These are phyloP conservation scores for Anthopleura xanthogrammica DNA, from an alignment of 92 coral and sea anemone genomes.

Conservation along the genomic window DNA sequence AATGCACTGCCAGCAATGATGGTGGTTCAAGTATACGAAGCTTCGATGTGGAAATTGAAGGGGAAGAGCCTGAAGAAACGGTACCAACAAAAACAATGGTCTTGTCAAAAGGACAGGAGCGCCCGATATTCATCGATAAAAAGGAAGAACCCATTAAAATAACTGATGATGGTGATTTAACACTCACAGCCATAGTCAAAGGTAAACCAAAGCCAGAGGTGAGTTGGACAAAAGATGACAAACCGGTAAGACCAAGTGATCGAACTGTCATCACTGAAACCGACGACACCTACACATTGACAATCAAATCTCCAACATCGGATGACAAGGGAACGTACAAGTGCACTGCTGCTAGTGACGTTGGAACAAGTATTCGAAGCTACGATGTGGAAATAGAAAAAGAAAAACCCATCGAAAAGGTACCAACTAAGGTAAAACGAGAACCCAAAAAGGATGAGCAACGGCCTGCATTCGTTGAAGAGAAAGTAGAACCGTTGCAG, in stretches of 20 bases:
- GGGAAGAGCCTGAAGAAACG: conserved; percentile 20
- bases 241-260: conserved; percentile 42
- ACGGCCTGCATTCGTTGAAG: conserved; percentile 30
- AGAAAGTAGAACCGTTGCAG: conserved; percentile 48
- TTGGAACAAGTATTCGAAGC: conserved; percentile 62
- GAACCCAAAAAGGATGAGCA: conserved; percentile 30
- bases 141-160: conserved; percentile 46
- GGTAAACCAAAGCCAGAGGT: conserved; percentile 75
- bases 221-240: conserved; percentile 81
- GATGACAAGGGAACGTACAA: conserved; percentile 80
- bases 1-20: conserved; percentile 72
- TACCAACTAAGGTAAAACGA: neutral
- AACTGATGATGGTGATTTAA: conserved; percentile 71
- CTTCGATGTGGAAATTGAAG: conserved; percentile 68
- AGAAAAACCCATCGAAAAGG: conserved; percentile 3
- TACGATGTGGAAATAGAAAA: conserved; percentile 76
- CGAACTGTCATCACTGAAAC: conserved; percentile 50
- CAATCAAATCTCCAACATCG: conserved; percentile 69
- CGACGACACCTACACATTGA: conserved; percentile 68
- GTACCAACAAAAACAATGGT: conserved; percentile 3
- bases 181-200: conserved; percentile 61
- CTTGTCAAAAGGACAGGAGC: conserved; percentile 19
- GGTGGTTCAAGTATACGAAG: conserved; percentile 51
- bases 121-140: conserved; percentile 45
- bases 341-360: conserved; percentile 71